Evolutionary conservation across 2,797 vertebrate species (phyloP).

Genomic region (Hafferia zeledoni): DNA sequence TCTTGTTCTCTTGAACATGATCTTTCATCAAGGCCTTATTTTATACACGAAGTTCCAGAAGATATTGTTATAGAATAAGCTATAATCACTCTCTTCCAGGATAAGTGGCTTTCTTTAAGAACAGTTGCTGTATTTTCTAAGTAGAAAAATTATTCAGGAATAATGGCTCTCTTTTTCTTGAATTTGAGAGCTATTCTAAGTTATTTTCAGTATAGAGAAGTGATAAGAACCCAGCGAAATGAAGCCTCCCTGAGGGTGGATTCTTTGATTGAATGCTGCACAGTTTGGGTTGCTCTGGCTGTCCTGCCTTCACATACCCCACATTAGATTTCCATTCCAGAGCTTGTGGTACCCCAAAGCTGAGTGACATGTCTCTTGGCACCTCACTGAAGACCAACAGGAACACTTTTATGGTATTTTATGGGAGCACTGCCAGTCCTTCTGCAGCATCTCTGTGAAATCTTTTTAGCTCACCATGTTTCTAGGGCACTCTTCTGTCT

Average conservation of each 20-base stretch:
- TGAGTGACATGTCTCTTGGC: background rate
- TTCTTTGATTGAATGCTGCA: background rate
- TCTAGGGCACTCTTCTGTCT: background rate
- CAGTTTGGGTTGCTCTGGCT: background rate
- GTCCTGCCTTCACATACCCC: background rate
- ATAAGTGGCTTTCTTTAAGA: slow-evolving; percentile 44
- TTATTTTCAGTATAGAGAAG: background rate
- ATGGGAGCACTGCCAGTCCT: background rate
- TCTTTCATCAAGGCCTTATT: slow-evolving; percentile 38
- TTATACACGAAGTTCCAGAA: slow-evolving; percentile 18
- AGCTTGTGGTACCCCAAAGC: background rate
- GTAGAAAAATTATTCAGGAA: slow-evolving; percentile 5
- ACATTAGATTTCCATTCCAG: background rate
- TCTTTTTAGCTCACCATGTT: background rate
- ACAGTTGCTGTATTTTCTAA: slow-evolving; percentile 20
- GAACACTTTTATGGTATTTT: background rate
- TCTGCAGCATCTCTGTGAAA: background rate
- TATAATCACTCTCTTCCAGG: slow-evolving; percentile 28
- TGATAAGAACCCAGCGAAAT: background rate
- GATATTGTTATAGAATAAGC: slow-evolving; percentile 9
- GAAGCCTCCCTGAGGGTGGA: background rate
- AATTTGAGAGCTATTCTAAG: background rate
- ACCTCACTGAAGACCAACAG: background rate
- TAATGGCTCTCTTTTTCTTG: background rate
- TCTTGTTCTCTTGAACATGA: slow-evolving; percentile 22